phyloP scores from a whole-genome alignment of 2,113 vertebrate species.

The Pluvianellus socialis region DNA sequence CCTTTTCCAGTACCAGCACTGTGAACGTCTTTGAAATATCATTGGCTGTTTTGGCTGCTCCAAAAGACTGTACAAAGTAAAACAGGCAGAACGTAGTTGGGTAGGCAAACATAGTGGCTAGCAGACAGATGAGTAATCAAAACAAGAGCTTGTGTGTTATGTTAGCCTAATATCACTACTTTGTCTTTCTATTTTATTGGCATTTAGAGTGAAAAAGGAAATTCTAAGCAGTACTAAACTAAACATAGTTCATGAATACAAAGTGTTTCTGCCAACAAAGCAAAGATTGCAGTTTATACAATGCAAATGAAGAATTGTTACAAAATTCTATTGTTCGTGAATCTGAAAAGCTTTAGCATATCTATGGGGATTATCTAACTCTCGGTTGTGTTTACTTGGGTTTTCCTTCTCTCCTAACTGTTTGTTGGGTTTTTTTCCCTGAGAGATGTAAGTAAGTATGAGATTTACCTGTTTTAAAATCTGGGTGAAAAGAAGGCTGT shows the following conservation, averaged over 20 bases:
- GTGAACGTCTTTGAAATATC: neutral
- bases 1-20: neutral
- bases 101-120: slow-evolving; percentile 13
- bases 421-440: neutral
- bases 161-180: slow-evolving; percentile 32
- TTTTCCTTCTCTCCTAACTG: neutral
- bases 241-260: slow-evolving; percentile 48
- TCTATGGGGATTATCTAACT: neutral
- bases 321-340: slow-evolving; percentile 16
- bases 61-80: neutral
- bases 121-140: slow-evolving; percentile 38
- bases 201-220: slow-evolving; percentile 34
- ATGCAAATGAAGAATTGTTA: slow-evolving; percentile 46
- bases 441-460: neutral
- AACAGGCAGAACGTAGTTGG: neutral
- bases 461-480: neutral
- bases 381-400: neutral
- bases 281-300: slow-evolving; percentile 45
- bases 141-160: slow-evolving; percentile 23
- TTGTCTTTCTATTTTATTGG: slow-evolving; percentile 42
- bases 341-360: neutral
- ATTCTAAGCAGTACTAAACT: slow-evolving; percentile 19
- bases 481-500: neutral
- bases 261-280: slow-evolving; percentile 22
- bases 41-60: neutral